Conservation (phyloP, 2,797 vertebrate genomes). For the Poeciliopsis gracilis region DNA sequence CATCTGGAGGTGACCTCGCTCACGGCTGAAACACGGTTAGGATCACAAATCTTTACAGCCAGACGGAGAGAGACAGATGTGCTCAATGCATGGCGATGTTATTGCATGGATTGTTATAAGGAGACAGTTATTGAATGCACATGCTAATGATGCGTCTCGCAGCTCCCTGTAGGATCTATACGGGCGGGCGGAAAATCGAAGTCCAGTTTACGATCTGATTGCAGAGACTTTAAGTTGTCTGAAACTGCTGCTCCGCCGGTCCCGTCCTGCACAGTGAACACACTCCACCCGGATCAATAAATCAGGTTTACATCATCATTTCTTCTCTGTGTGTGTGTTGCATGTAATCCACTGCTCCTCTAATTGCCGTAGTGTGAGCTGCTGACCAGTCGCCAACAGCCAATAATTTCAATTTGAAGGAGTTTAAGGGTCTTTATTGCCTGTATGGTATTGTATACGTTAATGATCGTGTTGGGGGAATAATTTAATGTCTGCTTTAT, state of each 20-base stretch:
- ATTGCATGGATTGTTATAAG: conserved; percentile 18
- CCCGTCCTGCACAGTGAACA: conserved; percentile 15
- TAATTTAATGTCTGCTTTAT: neutral
- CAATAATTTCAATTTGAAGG: neutral
- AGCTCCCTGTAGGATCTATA: conserved; percentile 42
- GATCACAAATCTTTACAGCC: conserved; percentile 15
- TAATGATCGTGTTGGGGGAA: neutral
- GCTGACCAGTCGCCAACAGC: neutral
- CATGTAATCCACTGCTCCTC: conserved; percentile 3
- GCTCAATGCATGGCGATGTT: conserved; percentile 23
- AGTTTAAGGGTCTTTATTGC: neutral
- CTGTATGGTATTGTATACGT: neutral
- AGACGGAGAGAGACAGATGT: conserved; percentile 15
- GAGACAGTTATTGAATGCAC: conserved; percentile 41
- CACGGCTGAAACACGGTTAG: conserved; percentile 35
- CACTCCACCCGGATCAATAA: conserved; percentile 22
- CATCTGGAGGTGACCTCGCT: conserved; percentile 63
- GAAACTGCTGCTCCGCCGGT: conserved; percentile 51
- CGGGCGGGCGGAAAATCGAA: conserved; percentile 54
- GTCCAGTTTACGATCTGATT: conserved; percentile 47
- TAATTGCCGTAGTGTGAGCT: neutral
- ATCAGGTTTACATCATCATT: conserved; percentile 11
- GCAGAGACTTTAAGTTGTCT: conserved; percentile 46
- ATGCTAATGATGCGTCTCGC: conserved; percentile 45
- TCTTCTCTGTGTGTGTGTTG: conserved; percentile 1